A percentile compares a stretch with the other conserved stretches of the same genome.
These are phyloP conservation scores for Papilio helenus DNA, from an alignment of 1,140 invertebrate species.

Conservation along the genomic window DNA sequence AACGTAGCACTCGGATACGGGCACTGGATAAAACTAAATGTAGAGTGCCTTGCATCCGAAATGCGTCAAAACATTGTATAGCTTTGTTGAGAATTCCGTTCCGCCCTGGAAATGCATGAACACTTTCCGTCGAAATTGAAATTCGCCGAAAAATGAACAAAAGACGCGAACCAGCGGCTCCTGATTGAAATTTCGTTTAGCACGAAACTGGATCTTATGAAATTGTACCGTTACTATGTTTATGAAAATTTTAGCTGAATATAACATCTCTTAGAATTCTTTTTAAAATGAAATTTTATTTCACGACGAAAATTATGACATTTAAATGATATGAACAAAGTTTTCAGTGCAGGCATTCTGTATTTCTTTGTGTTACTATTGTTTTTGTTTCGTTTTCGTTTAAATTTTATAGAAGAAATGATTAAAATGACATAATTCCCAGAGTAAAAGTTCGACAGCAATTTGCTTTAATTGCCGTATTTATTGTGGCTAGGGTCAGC, in stretches of 20 bases:
- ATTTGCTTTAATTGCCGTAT: too few species aligned
- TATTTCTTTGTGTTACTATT: too few species aligned
- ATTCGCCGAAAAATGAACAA: constrained; percentile 38
- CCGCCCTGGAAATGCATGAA: constrained; percentile 31
- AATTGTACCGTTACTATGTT: constrained; percentile 12
- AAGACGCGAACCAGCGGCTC: background rate
- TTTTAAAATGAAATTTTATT: background rate
- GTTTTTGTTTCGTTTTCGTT: too few species aligned
- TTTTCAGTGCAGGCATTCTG: too few species aligned
- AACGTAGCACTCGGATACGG: constrained; percentile 20
- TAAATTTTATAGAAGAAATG: too few species aligned
- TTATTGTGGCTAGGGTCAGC: background rate
- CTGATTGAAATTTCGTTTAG: constrained; percentile 38
- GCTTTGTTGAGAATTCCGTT: constrained; percentile 13
- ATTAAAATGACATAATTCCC: too few species aligned
- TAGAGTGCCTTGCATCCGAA: constrained; percentile 29
- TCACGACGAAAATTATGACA: background rate
- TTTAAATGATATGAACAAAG: too few species aligned
- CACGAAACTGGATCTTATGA: constrained; percentile 25
- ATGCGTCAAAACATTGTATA: constrained; percentile 31
- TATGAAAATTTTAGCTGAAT: constrained; percentile 9
- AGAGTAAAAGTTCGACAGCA: too few species aligned
- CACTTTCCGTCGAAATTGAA: constrained; percentile 34
- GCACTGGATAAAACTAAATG: constrained; percentile 23
- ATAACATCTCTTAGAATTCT: background rate